Conservation (phyloP, 2,888 invertebrate species). For the Dromius quadrimaculatus region DNA sequence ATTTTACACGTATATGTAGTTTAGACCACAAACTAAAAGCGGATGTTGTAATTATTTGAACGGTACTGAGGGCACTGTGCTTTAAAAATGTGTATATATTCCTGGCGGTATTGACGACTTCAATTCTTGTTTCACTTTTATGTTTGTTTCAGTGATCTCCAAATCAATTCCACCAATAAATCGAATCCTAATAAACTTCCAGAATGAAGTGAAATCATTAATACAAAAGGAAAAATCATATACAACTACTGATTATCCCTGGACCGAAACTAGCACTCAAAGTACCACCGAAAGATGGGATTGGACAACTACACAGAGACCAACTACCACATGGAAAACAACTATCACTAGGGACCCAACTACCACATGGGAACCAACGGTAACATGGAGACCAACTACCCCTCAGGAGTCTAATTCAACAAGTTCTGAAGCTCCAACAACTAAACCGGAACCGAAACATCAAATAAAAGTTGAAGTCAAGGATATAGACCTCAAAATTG, state of each 20-base stretch:
- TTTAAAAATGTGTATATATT: too few relatives aligned
- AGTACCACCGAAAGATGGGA: background rate
- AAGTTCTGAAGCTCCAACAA: background rate
- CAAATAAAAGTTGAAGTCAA: constrained; percentile 1
- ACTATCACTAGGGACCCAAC: background rate
- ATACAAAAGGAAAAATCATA: background rate
- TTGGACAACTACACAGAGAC: background rate
- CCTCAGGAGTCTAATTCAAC: background rate
- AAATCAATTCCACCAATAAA: constrained; percentile 6
- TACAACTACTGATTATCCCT: background rate
- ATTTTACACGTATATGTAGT: too few relatives aligned
- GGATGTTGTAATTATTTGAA: too few relatives aligned
- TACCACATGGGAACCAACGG: background rate
- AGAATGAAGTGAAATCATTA: background rate
- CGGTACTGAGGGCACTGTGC: too few relatives aligned
- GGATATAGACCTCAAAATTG: constrained; percentile 16
- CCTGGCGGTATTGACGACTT: too few relatives aligned
- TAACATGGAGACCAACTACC: background rate
- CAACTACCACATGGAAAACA: background rate
- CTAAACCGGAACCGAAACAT: background rate
- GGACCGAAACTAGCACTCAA: background rate
- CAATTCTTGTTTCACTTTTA: too few relatives aligned
- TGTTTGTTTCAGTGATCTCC: constrained; percentile 1
- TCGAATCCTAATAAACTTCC: background rate
- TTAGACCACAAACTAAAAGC: too few relatives aligned